Percentiles rank a stretch among this genome's conserved stretches.
Conservation (phyloP, 2,888 invertebrate species). For the Campoletis raptor region DNA sequence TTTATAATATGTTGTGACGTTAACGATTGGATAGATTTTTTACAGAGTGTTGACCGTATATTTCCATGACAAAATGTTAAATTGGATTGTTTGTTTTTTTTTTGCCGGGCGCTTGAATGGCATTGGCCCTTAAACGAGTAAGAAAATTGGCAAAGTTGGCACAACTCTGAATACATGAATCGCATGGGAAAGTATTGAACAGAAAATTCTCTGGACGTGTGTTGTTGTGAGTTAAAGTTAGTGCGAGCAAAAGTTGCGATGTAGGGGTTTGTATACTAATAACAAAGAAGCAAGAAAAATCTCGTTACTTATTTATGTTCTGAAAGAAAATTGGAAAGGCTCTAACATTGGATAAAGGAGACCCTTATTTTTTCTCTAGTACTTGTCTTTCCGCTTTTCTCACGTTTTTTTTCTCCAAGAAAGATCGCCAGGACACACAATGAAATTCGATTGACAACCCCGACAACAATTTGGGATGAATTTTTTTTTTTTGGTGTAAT, state of each 20-base stretch:
- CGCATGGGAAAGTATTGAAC: background rate
- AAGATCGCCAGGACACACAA: background rate
- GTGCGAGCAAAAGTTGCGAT: background rate
- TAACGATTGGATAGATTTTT: background rate
- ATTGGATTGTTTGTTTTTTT: background rate
- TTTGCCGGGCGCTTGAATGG: background rate
- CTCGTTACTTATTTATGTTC: conserved; percentile 46
- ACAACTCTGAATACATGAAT: background rate
- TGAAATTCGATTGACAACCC: background rate
- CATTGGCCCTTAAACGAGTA: background rate
- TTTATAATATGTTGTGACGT: background rate
- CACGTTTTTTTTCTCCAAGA: background rate
- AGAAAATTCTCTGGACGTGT: background rate
- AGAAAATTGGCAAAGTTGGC: background rate
- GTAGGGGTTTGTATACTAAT: background rate
- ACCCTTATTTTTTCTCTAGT: conserved; percentile 3
- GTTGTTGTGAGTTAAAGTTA: background rate
- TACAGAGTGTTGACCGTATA: background rate
- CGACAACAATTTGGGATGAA: conserved; percentile 5
- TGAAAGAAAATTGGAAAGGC: conserved; percentile 51
- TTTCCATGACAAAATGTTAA: background rate
- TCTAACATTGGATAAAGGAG: background rate
- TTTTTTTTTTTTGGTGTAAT: background rate
- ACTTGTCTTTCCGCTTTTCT: background rate
- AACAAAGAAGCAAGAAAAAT: conserved; percentile 4